Evolutionary conservation across 2,888 invertebrate genomes (phyloP).

Genomic region (Ptychoptera albimana): DNA sequence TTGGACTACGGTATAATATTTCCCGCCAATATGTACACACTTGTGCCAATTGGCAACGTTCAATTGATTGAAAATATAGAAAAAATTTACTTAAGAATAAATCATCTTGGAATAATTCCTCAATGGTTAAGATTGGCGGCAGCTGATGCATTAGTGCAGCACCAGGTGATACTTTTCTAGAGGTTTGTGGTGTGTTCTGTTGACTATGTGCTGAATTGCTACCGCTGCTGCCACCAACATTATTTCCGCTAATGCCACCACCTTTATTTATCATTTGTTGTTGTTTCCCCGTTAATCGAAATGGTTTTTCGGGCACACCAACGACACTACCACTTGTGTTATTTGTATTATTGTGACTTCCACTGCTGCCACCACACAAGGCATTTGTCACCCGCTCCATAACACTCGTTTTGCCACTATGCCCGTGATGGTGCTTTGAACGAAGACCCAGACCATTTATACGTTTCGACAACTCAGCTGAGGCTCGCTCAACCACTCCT

Average conservation of each 20-base stretch:
- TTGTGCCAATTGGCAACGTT: constrained; percentile 64
- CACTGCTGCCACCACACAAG: constrained; percentile 41
- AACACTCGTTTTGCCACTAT: constrained; percentile 43
- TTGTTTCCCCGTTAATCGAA: constrained; percentile 20
- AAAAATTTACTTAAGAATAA: constrained; percentile 74
- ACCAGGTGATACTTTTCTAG: constrained; percentile 20
- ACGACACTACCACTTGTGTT: constrained; percentile 13
- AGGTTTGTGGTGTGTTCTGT: constrained; percentile 24
- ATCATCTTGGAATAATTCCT: constrained; percentile 67
- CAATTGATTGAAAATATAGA: constrained; percentile 61
- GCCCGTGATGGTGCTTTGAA: constrained; percentile 35
- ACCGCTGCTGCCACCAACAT: constrained; percentile 5
- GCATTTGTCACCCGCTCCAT: constrained; percentile 81
- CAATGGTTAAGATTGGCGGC: constrained; percentile 47
- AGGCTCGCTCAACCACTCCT: constrained; percentile 82
- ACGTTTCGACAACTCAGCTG: constrained; percentile 75
- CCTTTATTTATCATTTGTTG: constrained; percentile 6
- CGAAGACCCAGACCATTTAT: constrained; percentile 69
- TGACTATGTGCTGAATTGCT: constrained; percentile 12
- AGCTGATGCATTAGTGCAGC: constrained; percentile 29
- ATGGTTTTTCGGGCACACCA: constrained; percentile 34
- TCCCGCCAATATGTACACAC: constrained; percentile 81
- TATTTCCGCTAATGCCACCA: background rate
- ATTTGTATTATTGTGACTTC: constrained; percentile 25
- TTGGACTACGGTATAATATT: constrained; percentile 69